A percentile compares a stretch with the other conserved stretches of the same genome.
phyloP scores from a whole-genome alignment of 2,113 vertebrate species.

The Scomber scombrus region DNA sequence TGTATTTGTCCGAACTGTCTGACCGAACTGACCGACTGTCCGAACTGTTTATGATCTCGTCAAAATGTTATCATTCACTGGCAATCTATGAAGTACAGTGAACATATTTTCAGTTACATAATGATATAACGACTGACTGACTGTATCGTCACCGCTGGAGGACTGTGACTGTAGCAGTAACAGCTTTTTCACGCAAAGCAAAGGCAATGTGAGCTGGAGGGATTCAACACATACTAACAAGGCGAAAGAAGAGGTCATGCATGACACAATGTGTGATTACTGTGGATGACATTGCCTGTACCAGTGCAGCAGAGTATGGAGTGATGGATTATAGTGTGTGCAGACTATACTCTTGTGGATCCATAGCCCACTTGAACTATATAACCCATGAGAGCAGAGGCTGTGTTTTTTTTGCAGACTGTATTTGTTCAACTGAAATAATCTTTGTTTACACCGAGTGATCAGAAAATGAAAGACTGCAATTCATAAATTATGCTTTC shows the following conservation, averaged over 20 bases:
- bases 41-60: too few species aligned
- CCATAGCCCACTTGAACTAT: constrained; percentile 15
- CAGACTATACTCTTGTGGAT: constrained; percentile 3
- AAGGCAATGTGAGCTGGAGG: constrained; percentile 21
- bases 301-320: constrained; percentile 29
- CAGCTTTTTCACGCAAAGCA: background rate
- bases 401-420: background rate
- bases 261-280: constrained; percentile 41
- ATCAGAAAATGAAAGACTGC: background rate
- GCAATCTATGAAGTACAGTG: too few species aligned
- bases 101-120: background rate
- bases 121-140: background rate
- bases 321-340: constrained; percentile 35
- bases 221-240: constrained; percentile 36
- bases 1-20: too few species aligned
- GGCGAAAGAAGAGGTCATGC: constrained; percentile 34
- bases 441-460: background rate
- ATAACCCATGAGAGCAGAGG: constrained; percentile 8
- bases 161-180: background rate
- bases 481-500: too few species aligned
- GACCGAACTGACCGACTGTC: too few species aligned
- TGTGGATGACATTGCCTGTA: constrained; percentile 9
- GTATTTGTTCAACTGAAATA: background rate
- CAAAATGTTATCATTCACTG: too few species aligned
- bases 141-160: background rate